Evolutionary conservation across 2,113 vertebrate species (phyloP).

Genomic region (Syngnathus scovelli): DNA sequence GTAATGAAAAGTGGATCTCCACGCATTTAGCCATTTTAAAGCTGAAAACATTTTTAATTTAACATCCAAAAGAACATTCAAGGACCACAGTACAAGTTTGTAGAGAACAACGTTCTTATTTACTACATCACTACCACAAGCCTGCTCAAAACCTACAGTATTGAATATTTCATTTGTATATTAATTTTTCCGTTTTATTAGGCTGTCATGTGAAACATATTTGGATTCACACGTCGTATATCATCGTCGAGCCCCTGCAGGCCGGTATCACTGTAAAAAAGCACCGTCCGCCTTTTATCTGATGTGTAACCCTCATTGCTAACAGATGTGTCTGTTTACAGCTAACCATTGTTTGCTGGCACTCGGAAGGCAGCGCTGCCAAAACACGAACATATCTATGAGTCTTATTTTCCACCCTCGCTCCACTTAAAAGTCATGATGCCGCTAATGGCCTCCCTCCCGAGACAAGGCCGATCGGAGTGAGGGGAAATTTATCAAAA

Average conservation of each 20-base stretch:
- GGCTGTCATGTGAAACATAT: not conserved
- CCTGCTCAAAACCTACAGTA: too few species aligned
- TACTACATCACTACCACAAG: too few species aligned
- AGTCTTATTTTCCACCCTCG: constrained; percentile 57
- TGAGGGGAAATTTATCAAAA: constrained; percentile 36
- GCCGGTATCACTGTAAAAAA: constrained; percentile 25
- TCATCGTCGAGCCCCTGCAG: not conserved
- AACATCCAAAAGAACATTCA: too few species aligned
- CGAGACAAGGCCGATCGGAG: constrained; percentile 19
- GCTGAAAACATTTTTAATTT: too few species aligned
- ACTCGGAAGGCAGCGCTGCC: constrained; percentile 31
- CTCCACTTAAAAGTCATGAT: constrained; percentile 40
- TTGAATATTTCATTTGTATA: too few species aligned
- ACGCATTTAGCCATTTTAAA: too few species aligned
- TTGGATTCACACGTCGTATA: not conserved
- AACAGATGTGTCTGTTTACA: constrained; percentile 59
- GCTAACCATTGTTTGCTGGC: constrained; percentile 55
- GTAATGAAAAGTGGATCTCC: too few species aligned
- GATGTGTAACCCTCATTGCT: constrained; percentile 42
- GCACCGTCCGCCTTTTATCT: constrained; percentile 22
- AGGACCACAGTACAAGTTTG: not conserved
- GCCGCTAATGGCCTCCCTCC: constrained; percentile 40
- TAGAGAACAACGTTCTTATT: not conserved
- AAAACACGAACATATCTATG: constrained; percentile 46
- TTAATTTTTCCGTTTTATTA: not conserved